Evolutionary conservation across 2,113 vertebrate species (phyloP).

Genomic region (Argyrosomus japonicus): DNA sequence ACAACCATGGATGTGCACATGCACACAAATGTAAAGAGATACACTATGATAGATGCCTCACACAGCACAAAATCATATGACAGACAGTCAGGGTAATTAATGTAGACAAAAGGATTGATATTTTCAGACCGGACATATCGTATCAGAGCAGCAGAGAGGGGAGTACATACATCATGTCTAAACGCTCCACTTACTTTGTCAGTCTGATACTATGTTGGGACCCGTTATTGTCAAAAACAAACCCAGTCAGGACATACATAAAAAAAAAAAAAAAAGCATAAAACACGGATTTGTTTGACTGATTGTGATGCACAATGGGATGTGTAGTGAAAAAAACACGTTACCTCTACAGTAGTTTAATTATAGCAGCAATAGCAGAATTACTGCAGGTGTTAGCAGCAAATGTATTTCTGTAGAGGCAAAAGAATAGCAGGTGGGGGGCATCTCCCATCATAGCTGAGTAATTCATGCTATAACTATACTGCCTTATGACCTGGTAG

Average conservation of each 20-base stretch:
- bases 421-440: too few species aligned
- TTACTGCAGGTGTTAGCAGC: too few species aligned
- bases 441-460: neutral
- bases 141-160: conserved; percentile 37
- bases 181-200: conserved; percentile 34
- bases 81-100: conserved; percentile 46
- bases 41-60: conserved; percentile 34
- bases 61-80: conserved; percentile 27
- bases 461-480: neutral
- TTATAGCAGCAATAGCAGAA: neutral
- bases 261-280: neutral
- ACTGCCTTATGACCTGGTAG: neutral
- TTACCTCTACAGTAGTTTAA: neutral
- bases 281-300: conserved; percentile 2
- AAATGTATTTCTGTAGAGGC: neutral
- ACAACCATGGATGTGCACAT: conserved; percentile 3
- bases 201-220: conserved; percentile 32
- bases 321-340: neutral
- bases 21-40: conserved; percentile 23
- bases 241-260: neutral
- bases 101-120: conserved; percentile 59
- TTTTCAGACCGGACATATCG: conserved; percentile 44
- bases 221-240: conserved; percentile 1
- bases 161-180: conserved; percentile 57
- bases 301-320: neutral